Base-by-base conservation (phyloP, 2,797 vertebrate species). In the Chloroceryle amazona region DNA sequence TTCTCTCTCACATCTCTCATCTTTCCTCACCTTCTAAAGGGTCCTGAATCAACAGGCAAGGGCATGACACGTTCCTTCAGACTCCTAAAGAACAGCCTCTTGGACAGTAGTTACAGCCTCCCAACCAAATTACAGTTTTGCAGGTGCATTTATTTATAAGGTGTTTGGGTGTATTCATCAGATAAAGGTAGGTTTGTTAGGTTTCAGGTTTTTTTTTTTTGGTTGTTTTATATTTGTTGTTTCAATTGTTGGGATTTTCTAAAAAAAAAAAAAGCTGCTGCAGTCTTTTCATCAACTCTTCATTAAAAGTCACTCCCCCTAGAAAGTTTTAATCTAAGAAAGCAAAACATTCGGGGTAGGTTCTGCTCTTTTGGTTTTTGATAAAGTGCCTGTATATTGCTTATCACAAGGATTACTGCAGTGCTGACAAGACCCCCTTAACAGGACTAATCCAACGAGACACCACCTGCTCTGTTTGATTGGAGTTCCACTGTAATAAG, bases 281-380 rank as follows among this genome's bases (percentile, higher is more conserved):
- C 75, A 58, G 51, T 52, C 58, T 71, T 92, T 93, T 94, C 76
- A 81, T 79, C 85, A 65, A 49, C 33, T 95, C 68, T 83, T 94
- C 89, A 94, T 90, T 58, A 93, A 14, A 94, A 90, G 62, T 46
- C 22, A 49, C 31, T 74, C 39, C 25, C 22, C 28, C 41, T 8
- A 44, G 46, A 51, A 67, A 49, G 33, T 58, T 54, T 96, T 83
- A 63, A 58, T 39, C 51, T 84, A 83, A 41, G 66, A 70, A 83
- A 93, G 63, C 37, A 78, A 88, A 91, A 54, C 9, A 67, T 58
- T 71, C 1, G 3, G 17, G 13, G 16, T 58, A 63, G 25, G 35
- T 31, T 83, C 35, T 86, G 23, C 22, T 9, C 4, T 31, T 9
- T 25, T 47, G 21, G 22, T 46, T 51, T 51, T 22, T 41, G 31